These are phyloP conservation scores for Prunella himalayana DNA, from an alignment of 2,113 vertebrate species.

Conservation along the genomic window DNA sequence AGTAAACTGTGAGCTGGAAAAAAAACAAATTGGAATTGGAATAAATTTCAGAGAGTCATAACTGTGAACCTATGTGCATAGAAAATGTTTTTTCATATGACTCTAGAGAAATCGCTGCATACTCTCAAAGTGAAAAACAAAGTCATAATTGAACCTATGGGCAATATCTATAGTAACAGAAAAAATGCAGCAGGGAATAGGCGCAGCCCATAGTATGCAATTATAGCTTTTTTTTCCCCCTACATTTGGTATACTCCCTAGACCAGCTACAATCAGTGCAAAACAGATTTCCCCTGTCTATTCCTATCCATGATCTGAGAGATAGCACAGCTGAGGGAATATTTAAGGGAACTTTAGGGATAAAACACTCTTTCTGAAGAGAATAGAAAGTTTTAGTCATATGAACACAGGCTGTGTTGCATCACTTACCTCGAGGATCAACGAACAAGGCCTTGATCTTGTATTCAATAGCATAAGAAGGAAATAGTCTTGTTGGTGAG, in stretches of 20 bases:
- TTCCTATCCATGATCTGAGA: background rate
- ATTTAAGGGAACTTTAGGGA: background rate
- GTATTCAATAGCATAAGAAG: background rate
- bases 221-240: background rate
- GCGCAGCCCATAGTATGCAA: background rate
- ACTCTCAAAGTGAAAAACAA: background rate
- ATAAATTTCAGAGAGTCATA: background rate
- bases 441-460: background rate
- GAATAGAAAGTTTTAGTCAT: background rate
- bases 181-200: background rate
- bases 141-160: background rate
- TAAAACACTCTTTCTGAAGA: background rate
- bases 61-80: background rate
- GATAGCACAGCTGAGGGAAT: background rate
- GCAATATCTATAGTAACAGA: background rate
- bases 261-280: rapidly evolving
- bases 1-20: background rate
- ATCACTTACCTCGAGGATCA: background rate
- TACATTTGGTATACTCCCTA: background rate
- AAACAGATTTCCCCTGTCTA: background rate
- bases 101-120: background rate
- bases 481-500: background rate
- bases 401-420: rapidly evolving
- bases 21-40: background rate
- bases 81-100: background rate